A percentile compares a stretch with the other conserved stretches of the same genome.
Conservation (phyloP, 2,888 invertebrate genomes). For the Tineola bisselliella region DNA sequence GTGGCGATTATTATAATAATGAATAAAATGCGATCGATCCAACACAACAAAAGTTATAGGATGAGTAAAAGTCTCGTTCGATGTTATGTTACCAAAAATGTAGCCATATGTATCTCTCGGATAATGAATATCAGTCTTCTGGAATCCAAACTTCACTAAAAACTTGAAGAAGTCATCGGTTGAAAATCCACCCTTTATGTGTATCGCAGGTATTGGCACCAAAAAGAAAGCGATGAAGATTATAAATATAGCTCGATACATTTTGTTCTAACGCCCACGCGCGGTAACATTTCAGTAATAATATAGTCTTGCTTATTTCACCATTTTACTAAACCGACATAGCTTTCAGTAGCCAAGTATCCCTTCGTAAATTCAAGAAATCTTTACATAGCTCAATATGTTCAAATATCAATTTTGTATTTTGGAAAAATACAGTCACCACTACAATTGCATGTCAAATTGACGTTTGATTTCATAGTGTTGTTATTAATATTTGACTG, state of each 20-base stretch:
- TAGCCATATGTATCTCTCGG: slow-evolving; percentile 90
- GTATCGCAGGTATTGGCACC: slow-evolving; percentile 34
- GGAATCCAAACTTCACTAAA: slow-evolving; percentile 94
- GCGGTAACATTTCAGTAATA: not conserved
- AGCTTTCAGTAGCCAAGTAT: not conserved
- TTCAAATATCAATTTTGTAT: not conserved
- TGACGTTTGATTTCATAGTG: slow-evolving; percentile 2
- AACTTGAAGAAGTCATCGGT: slow-evolving; percentile 85
- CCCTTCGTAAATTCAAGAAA: not conserved
- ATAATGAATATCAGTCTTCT: slow-evolving; percentile 90
- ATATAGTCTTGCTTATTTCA: not conserved
- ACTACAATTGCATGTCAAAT: slow-evolving; percentile 1
- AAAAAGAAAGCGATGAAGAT: slow-evolving; percentile 33
- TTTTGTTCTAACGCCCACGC: slow-evolving; percentile 5
- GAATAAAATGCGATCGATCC: slow-evolving; percentile 87
- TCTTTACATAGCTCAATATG: not conserved
- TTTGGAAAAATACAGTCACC: slow-evolving; percentile 13
- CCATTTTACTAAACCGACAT: not conserved
- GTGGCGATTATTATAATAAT: slow-evolving; percentile 85
- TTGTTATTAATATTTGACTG: not conserved
- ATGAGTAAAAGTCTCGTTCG: slow-evolving; percentile 71
- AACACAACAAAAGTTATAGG: slow-evolving; percentile 89
- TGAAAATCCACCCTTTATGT: slow-evolving; percentile 54
- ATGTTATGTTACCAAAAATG: slow-evolving; percentile 94
- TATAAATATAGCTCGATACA: slow-evolving; percentile 23